Base-by-base conservation (phyloP, 2,113 vertebrate species). In the Dipodomys spectabilis region DNA sequence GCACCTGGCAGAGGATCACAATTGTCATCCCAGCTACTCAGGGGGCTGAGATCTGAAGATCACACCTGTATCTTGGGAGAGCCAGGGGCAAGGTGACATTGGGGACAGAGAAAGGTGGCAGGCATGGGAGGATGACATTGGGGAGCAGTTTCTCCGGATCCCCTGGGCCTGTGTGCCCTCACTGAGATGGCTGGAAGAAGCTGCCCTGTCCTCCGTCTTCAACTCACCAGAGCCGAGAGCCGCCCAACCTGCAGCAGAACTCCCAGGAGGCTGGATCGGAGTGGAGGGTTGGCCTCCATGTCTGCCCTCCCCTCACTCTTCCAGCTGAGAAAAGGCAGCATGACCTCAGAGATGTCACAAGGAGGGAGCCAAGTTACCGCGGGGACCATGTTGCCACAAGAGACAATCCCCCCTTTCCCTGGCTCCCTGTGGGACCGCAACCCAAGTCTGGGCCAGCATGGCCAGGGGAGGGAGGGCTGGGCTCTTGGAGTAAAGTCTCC, bases 331-430 rank as follows among this genome's bases (percentile, higher is more conserved):
- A 35, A 39, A 77, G 49, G 77, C 81, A 60, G 49, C 39, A 49
- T 93, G 94, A 96, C 94, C 72, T 96, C 96, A 96, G 93, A 97
- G 94, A 95, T 3, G 53, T 39, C 1, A 0, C 15, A 27, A 87
- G 81, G 95, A 71, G 92, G 82, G 74, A 83, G 6, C 64, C 27
- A 6, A 77, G 96, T 96, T 91, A 67, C 95, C 84, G 0, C 22
- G 94, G 95, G 73, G 73, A 95, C 93, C 86, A 39, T 6, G 35
- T 49, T 83, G 94, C 62, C n/a, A 28, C 79, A 22, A 83, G 57
- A 88, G 53, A 30, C 15, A 28, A 44, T 20, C 2, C 30, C 39
- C 73, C 79, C 7, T 78, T 78, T 18, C 49, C 28, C 67, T 62
- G 62, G 53, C 27, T 64, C 75, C 53, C 28, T 74, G 19, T n/a